These are phyloP conservation scores for Myotis yumanensis DNA, from an alignment of 2,113 vertebrate species.

Conservation along the genomic window DNA sequence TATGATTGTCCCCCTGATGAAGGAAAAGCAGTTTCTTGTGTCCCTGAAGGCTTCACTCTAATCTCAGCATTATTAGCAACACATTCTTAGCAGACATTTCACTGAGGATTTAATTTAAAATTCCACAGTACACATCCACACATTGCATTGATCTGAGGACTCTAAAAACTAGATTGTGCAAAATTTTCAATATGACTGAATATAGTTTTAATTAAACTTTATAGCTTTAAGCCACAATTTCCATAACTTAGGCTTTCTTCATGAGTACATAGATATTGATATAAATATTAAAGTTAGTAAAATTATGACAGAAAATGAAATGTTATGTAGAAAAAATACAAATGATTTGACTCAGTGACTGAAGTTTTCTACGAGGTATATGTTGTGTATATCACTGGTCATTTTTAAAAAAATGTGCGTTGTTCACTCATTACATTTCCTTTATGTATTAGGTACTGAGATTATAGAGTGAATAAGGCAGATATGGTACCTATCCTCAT, in stretches of 20 bases:
- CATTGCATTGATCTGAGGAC: conserved; percentile 55
- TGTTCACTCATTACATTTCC: neutral
- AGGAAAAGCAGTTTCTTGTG: neutral
- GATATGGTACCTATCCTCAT: neutral
- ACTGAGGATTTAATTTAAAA: conserved; percentile 49
- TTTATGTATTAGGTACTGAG: neutral
- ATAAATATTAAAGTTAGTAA: conserved; percentile 68
- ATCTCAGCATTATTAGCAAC: conserved; percentile 20
- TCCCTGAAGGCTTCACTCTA: neutral
- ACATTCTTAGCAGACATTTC: conserved; percentile 24
- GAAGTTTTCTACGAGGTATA: neutral
- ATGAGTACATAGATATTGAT: conserved; percentile 27
- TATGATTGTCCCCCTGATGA: neutral
- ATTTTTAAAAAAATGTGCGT: neutral
- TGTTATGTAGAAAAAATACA: neutral
- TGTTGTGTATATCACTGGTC: neutral
- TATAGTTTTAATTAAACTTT: conserved; percentile 78
- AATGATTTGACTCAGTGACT: neutral
- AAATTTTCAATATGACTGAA: conserved; percentile 56
- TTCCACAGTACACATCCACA: conserved; percentile 37
- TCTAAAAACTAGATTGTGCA: conserved; percentile 39
- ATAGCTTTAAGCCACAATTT: conserved; percentile 69
- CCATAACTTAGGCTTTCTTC: conserved; percentile 73
- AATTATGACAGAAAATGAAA: conserved; percentile 60
- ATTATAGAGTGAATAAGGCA: neutral